A percentile compares a stretch with the other conserved stretches of the same genome.
Evolutionary conservation across 2,113 vertebrate genomes (phyloP).

Genomic region (Hiodon alosoides): DNA sequence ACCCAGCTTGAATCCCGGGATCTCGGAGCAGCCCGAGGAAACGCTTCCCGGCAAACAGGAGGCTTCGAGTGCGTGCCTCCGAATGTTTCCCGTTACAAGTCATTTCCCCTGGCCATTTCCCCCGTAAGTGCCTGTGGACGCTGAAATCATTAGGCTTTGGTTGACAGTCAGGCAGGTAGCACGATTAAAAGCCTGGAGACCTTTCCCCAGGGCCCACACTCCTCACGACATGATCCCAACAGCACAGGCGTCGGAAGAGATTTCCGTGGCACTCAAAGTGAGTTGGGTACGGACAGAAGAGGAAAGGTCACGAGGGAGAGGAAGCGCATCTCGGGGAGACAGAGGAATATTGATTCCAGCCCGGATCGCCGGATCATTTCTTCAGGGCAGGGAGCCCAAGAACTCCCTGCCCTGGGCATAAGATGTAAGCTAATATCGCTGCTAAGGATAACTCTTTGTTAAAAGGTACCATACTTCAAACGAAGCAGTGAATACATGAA

Average conservation of each 20-base stretch:
- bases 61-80: too few species aligned
- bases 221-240: neutral
- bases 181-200: neutral
- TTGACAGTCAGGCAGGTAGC: neutral
- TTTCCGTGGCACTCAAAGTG: conserved; percentile 2
- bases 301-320: conserved; percentile 10
- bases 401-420: neutral
- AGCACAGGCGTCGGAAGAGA: neutral
- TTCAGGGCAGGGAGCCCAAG: neutral
- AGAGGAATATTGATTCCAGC: conserved; percentile 10
- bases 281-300: conserved; percentile 12
- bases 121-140: neutral
- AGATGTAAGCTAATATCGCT: neutral
- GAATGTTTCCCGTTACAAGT: too few species aligned
- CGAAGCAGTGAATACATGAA: too few species aligned
- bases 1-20: too few species aligned
- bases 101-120: neutral
- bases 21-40: too few species aligned
- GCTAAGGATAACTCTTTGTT: too few species aligned
- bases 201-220: conserved; percentile 10
- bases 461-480: too few species aligned
- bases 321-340: neutral
- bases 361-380: neutral
- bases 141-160: neutral
- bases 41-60: too few species aligned